Base-by-base conservation (phyloP, 2,113 vertebrate species). In the Ammodytes marinus region DNA sequence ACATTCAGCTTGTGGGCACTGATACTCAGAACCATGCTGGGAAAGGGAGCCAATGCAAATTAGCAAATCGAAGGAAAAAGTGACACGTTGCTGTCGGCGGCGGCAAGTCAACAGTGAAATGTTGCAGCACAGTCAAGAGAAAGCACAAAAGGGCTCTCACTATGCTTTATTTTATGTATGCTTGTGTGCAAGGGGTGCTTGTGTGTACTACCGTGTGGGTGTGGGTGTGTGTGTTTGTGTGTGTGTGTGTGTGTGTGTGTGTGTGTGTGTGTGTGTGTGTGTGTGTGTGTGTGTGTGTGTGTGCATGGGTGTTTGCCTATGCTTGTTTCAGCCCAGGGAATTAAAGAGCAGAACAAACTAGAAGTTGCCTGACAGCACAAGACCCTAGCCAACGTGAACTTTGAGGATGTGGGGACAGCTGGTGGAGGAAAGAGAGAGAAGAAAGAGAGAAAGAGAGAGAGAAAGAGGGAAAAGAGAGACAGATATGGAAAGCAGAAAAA, bases 21-120 rank as follows among this genome's bases (percentile, higher is more conserved):
- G 84, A 87, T 85, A 89, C 74, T 74, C 86, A 74, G 89, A 82
- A 82, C 82, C 88, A 85, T n/a, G 73, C 87, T 85, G 88, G 75
- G 87, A 89, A 82, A 85, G 79, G 90, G 88, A 89, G 86, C 89
- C 77, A 69, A 91, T 89, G 91, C 86, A 93, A 93, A 93, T 93
- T 79, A 93, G 89, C 76, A 74, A 92, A 91, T 88, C 80, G 84
- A 91, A 92, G 86, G 82, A 89, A 90, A 88, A 90, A 88, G 90
- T 85, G 86, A 92, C 90, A 91, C 89, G 78, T 90, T 89, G 91
- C 92, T 90, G 88, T 85, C 78, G 86, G 92, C 90, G 84, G 87
- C 87, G 50, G 79, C 73, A 88, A 93, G 79, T 81, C 84, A 85
- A 89, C 77, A 88, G 86, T 66, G 78, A 88, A 84, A 88, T 77